These are phyloP conservation scores for Bos javanicus DNA, from an alignment of 2,113 vertebrate species.

Conservation along the genomic window DNA sequence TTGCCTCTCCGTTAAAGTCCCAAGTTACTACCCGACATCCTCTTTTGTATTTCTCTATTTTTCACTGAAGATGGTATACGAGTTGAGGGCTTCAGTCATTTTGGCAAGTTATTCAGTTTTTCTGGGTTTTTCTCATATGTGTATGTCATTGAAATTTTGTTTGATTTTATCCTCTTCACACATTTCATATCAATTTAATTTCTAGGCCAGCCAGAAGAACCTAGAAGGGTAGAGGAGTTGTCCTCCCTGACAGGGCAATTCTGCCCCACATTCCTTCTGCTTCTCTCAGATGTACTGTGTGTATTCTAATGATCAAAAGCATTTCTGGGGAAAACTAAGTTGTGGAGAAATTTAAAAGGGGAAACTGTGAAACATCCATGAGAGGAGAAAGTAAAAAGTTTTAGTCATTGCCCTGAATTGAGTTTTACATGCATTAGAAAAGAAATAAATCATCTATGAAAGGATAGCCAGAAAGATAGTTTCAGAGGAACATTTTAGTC, in stretches of 20 bases:
- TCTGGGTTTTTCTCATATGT: background rate
- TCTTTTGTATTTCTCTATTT: background rate
- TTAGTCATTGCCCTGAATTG: background rate
- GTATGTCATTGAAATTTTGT: background rate
- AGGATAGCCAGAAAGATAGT: background rate
- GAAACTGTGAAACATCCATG: background rate
- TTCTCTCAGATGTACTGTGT: background rate
- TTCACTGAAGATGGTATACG: background rate
- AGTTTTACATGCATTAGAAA: background rate
- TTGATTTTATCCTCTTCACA: background rate
- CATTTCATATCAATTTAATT: background rate
- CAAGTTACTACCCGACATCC: background rate
- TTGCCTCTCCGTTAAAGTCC: background rate
- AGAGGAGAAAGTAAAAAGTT: background rate
- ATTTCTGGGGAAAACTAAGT: background rate
- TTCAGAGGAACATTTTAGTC: background rate
- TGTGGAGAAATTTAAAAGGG: background rate
- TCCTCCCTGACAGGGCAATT: background rate
- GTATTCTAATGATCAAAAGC: background rate
- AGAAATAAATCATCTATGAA: background rate
- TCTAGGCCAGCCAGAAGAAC: background rate
- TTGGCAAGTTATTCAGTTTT: background rate
- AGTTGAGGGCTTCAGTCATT: background rate
- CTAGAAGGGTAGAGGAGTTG: background rate
- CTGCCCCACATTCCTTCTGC: background rate